phyloP scores from a whole-genome alignment of 2,797 vertebrate species.

The Merluccius polli region DNA sequence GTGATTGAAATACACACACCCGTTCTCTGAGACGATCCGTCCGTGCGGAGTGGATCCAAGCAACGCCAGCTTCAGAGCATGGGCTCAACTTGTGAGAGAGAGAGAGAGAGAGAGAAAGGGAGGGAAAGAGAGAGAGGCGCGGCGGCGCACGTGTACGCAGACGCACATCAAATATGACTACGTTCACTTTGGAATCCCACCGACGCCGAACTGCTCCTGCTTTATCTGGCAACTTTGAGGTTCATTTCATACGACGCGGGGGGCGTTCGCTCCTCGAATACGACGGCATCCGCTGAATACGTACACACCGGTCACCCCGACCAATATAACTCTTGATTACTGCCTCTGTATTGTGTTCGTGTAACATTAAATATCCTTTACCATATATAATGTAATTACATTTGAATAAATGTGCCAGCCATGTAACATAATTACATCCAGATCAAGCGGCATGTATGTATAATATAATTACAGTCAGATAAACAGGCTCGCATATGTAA shows the following conservation, averaged over 20 bases:
- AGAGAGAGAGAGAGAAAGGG: background rate
- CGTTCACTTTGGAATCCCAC: background rate
- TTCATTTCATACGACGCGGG: slow-evolving; percentile 26
- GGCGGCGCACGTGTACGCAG: background rate
- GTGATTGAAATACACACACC: background rate
- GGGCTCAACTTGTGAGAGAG: background rate
- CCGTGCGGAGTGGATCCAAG: background rate
- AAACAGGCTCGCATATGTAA: slow-evolving; percentile 51
- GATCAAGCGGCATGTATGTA: slow-evolving; percentile 53
- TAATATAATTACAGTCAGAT: slow-evolving; percentile 62
- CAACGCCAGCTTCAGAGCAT: background rate
- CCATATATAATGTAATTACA: slow-evolving; percentile 51
- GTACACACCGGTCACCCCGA: slow-evolving; percentile 22
- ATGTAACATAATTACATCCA: slow-evolving; percentile 50
- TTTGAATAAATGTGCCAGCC: slow-evolving; percentile 47
- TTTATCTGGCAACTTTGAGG: slow-evolving; percentile 20
- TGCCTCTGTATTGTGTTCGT: slow-evolving; percentile 19
- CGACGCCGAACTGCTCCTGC: background rate
- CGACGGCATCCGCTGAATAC: background rate
- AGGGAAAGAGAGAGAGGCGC: background rate
- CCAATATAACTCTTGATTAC: slow-evolving; percentile 18
- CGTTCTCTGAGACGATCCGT: background rate
- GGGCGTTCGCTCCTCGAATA: background rate
- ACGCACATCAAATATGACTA: background rate
- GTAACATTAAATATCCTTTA: slow-evolving; percentile 39